A percentile compares a stretch with the other conserved stretches of the same genome.
phyloP scores from a whole-genome alignment of 2,888 invertebrate genomes.

The Mythimna loreyi region DNA sequence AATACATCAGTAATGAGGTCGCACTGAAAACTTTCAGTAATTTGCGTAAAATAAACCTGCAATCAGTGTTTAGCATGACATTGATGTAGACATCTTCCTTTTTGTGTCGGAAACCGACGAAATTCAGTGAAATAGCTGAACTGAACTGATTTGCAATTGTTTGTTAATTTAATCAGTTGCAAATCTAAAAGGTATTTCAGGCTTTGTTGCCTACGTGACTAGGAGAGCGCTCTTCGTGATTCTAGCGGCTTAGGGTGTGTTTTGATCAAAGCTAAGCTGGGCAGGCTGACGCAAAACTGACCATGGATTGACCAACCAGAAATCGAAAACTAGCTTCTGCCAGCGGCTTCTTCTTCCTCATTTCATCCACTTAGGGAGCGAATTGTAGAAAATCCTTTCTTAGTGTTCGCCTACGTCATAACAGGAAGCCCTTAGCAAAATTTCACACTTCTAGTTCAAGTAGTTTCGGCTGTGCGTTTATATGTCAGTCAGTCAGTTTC shows the following conservation, averaged over 20 bases:
- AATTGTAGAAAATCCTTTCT: no score
- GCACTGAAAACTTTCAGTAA: background rate
- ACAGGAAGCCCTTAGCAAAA: no score
- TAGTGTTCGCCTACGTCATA: no score
- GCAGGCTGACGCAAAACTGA: no score
- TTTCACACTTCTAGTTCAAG: no score
- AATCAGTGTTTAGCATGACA: slow-evolving; percentile 12
- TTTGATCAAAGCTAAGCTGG: no score
- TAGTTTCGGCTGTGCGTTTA: no score
- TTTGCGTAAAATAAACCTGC: slow-evolving; percentile 5
- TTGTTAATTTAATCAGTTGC: slow-evolving; percentile 31
- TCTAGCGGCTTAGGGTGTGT: background rate
- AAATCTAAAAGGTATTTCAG: slow-evolving; percentile 7
- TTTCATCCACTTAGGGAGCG: no score
- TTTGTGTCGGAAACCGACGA: slow-evolving; percentile 4
- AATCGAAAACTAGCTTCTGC: no score
- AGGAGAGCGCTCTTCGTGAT: slow-evolving; percentile 15
- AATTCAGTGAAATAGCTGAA: slow-evolving; percentile 28
- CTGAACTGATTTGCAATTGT: slow-evolving; percentile 19
- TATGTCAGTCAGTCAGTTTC: no score
- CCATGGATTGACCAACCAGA: no score
- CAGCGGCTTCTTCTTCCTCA: no score
- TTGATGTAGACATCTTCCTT: slow-evolving; percentile 36
- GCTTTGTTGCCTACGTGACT: slow-evolving; percentile 41
- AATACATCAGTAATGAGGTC: background rate